Base-by-base conservation (phyloP, 2,888 invertebrate species). In the Plebejus argus region DNA sequence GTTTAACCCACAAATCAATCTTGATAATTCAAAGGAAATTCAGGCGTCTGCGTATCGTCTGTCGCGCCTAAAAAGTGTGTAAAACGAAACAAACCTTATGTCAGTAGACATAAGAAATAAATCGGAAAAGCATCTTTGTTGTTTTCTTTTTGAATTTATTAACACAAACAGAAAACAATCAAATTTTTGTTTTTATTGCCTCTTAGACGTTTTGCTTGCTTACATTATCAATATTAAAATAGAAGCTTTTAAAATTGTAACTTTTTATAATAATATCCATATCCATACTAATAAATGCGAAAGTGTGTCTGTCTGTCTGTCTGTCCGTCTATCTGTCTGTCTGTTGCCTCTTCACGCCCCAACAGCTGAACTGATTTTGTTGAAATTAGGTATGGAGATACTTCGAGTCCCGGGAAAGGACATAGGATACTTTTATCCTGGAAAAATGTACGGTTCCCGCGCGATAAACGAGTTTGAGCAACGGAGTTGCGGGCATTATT, bases 31-130 rank as follows among this genome's bases (percentile, higher is more conserved):
- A 82, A 78, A 78, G 84, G 84, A 85, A 78, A 78, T 78, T 77
- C 56, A 12, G 71, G 78, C 81, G 84, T 86, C 87, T 89, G 87
- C 81, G 79, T 80, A 84, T 79, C 84, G 84, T 89, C 86, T 86
- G 84, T 80, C 78, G 79, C 80, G 80, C 79, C 79, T 76, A 76
- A 28, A 72, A 81, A 77, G 80, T 79, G 79, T 77, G 78, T 72
- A 78, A 35, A 76, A 77, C 28, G 72, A 72, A 78, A 78, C 76
- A 79, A 81, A 79, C 77, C 71, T 77, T 79, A 76, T 78, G 78
- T 74, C 76, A 78, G 1, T 45, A 20, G 4, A 3, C 23, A 71
- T 20, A 71, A 45, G 20, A 20, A 71, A 45, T n/a, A 20, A 15
- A 71, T 45, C 3, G 15, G 66, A 28, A 66, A 15, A 66, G 1